A percentile compares a stretch with the other conserved stretches of the same genome.
These are phyloP conservation scores for Ecdyonurus torrentis DNA, from an alignment of 2,888 invertebrate genomes.

Conservation along the genomic window DNA sequence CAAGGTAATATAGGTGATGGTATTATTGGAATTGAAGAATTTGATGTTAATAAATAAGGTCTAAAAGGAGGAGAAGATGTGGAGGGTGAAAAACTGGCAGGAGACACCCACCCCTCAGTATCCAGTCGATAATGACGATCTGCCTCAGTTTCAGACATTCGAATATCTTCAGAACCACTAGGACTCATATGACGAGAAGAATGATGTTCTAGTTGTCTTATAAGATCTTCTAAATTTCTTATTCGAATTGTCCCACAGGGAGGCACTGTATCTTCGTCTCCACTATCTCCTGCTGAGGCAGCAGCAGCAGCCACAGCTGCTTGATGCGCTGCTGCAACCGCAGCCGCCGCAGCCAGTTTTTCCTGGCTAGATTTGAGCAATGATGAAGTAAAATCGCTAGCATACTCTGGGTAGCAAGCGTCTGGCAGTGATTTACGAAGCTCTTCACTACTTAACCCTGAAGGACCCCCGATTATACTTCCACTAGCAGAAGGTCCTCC, in stretches of 20 bases:
- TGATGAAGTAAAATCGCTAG: slow-evolving; percentile 12
- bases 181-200: slow-evolving; percentile 77
- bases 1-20: background rate
- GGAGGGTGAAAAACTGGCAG: background rate
- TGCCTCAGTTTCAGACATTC: slow-evolving; percentile 73
- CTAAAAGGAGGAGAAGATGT: background rate
- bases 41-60: background rate
- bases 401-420: slow-evolving; percentile 21
- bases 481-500: slow-evolving; percentile 41
- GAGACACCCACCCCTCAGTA: slow-evolving; percentile 9
- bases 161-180: slow-evolving; percentile 75
- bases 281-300: slow-evolving; percentile 26
- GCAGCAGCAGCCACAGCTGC: slow-evolving; percentile 8
- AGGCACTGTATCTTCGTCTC: slow-evolving; percentile 58
- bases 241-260: slow-evolving; percentile 71
- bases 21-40: background rate
- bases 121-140: slow-evolving; percentile 78
- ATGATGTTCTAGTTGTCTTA: slow-evolving; percentile 75
- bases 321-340: slow-evolving; percentile 4
- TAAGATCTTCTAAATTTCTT: slow-evolving; percentile 78
- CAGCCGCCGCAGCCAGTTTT: slow-evolving; percentile 30
- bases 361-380: slow-evolving; percentile 34
- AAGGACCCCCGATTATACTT: slow-evolving; percentile 31
- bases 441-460: slow-evolving; percentile 26
- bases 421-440: slow-evolving; percentile 49